Base-by-base conservation (phyloP, 1,140 invertebrate species). In the Drosophila nannoptera region DNA sequence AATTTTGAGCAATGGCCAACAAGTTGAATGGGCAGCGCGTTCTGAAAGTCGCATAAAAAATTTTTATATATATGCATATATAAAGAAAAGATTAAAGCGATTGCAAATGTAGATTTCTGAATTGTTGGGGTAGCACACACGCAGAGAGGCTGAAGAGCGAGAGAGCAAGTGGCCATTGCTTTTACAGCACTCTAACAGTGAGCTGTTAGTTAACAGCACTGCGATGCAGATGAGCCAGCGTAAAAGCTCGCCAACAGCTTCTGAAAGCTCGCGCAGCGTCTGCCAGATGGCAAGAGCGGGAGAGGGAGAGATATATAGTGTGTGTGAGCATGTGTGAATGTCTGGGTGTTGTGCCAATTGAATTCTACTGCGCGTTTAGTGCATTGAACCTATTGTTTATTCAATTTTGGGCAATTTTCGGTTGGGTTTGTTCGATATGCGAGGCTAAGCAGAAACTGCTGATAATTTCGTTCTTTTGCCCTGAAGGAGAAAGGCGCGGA, bases 311-410 rank as follows among this genome's bases (percentile, higher is more conserved):
- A 3, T 12, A 35, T 12, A 35, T 22, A 7, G 29, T 31, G 5
- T 29, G 22, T n/a, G 22, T 22, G 46, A 9, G 46, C 46, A 16
- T 14, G 32, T 52, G 32, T 3, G 31, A 35, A 52, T 52, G 49
- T 33, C 4, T 52, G 45, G 35, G 32, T 63, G 9, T 58, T 50
- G 36, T 22, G 42, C 60, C 67, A 84, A 86, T 77, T 86, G 55
- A 86, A 84, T 84, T 84, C 76, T 86, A 84, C 80, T 84, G 80
- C 81, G 81, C 55, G 58, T 65, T 71, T 69, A 75, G 80, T 84
- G 80, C 81, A 84, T 84, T 84, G 80, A 84, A 86, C 80, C 76
- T 80, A 76, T 78, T 76, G 78, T 83, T 84, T 83, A 80, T 84
- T 84, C 64, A 64, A 83, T 71, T 78, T 64, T 56, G 49, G 59